Evolutionary conservation across 2,113 vertebrate genomes (phyloP).

Genomic region (Rynchops niger): DNA sequence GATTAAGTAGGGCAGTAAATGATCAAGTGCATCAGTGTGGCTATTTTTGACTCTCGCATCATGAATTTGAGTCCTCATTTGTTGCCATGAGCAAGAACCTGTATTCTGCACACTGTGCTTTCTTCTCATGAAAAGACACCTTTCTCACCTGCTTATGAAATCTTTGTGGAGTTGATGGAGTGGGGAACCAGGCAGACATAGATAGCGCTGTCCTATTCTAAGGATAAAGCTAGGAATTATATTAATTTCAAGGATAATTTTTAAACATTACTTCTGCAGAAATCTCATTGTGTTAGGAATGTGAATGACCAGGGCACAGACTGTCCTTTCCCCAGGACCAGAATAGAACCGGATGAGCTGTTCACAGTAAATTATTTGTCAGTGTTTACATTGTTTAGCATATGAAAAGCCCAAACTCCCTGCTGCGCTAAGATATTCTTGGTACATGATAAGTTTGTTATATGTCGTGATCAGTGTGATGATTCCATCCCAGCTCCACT

Average conservation of each 20-base stretch:
- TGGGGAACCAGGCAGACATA: not conserved
- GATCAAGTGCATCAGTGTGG: not conserved
- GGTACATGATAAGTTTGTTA: not conserved
- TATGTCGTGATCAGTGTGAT: not conserved
- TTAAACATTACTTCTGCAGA: not conserved
- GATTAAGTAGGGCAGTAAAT: not conserved
- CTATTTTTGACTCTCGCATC: not conserved
- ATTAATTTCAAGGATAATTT: not conserved
- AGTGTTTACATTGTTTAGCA: not conserved
- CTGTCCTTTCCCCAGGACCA: not conserved
- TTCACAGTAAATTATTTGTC: not conserved
- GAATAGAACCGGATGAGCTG: not conserved
- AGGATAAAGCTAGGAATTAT: not conserved
- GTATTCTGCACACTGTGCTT: not conserved
- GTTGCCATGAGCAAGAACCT: not conserved
- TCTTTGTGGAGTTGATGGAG: not conserved
- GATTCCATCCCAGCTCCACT: not conserved
- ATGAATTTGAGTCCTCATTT: not conserved
- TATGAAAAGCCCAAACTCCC: not conserved
- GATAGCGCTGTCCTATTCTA: not conserved
- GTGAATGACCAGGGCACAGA: not conserved
- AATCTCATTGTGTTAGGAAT: not conserved
- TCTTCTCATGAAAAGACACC: not conserved
- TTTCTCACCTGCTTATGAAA: not conserved
- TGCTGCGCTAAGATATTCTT: not conserved